Conservation (phyloP, 2,888 invertebrate species). For the Hyles lineata region DNA sequence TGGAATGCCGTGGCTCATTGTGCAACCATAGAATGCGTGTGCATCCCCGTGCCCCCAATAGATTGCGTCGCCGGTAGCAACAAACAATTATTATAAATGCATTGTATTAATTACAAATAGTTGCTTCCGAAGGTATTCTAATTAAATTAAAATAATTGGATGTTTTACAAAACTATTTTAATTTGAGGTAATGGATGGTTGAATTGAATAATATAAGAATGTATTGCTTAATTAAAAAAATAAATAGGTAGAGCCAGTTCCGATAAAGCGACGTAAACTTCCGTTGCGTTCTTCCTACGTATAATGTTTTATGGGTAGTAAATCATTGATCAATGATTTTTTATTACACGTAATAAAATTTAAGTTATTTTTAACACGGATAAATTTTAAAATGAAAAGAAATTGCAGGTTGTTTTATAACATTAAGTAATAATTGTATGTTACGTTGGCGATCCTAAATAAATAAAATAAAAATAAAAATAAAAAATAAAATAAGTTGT, state of each 20-base stretch:
- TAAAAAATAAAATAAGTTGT: too few relatives aligned
- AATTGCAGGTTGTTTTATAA: too few relatives aligned
- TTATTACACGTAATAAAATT: too few relatives aligned
- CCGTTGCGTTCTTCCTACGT: not conserved
- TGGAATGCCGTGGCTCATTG: not conserved
- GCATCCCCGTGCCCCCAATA: not conserved
- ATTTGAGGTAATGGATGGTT: not conserved
- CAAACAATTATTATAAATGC: not conserved
- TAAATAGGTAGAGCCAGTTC: not conserved
- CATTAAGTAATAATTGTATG: too few relatives aligned
- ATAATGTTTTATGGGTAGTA: slow-evolving; percentile 4
- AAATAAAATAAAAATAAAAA: too few relatives aligned
- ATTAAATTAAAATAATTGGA: not conserved
- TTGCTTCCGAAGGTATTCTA: not conserved
- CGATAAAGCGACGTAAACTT: not conserved
- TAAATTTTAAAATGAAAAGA: not conserved
- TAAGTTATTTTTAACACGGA: not conserved
- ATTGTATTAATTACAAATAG: not conserved
- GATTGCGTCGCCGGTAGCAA: not conserved
- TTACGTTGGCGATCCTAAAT: too few relatives aligned
- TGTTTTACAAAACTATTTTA: not conserved
- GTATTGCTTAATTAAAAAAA: not conserved
- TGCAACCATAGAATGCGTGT: not conserved
- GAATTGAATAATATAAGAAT: not conserved
- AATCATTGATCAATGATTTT: slow-evolving; percentile 6